phyloP scores from a whole-genome alignment of 2,797 vertebrate genomes.

The Brachyrhaphis roseni region DNA sequence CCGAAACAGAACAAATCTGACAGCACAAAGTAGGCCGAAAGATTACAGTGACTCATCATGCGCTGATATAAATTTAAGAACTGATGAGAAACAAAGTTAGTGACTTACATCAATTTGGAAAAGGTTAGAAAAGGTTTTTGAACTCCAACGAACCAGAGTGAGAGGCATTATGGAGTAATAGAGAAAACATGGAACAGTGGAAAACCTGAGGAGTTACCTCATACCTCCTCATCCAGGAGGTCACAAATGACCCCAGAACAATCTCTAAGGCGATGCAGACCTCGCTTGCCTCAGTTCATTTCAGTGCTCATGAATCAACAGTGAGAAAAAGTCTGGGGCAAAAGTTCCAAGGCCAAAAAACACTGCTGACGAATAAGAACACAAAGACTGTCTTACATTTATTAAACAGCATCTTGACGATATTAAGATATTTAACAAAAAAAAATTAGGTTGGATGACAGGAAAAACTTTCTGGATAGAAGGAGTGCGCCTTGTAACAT shows the following conservation, averaged over 20 bases:
- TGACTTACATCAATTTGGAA: background rate
- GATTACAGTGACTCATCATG: background rate
- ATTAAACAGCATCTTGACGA: background rate
- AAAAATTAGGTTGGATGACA: background rate
- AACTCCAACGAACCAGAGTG: background rate
- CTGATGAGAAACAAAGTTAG: background rate
- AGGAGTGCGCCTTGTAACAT: background rate
- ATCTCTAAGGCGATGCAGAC: background rate
- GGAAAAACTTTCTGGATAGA: background rate
- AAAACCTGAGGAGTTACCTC: background rate
- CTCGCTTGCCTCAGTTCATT: background rate
- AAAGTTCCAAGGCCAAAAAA: background rate
- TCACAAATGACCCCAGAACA: background rate
- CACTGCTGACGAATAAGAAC: background rate
- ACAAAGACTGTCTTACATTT: background rate
- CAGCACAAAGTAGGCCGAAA: background rate
- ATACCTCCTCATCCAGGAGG: constrained; percentile 5
- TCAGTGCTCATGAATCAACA: background rate
- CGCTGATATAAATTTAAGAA: background rate
- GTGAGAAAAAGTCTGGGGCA: background rate
- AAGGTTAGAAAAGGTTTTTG: background rate
- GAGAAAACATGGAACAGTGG: background rate
- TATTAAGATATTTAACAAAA: background rate
- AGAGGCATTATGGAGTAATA: background rate
- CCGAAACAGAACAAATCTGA: no score